phyloP scores from a whole-genome alignment of 2,888 invertebrate genomes.

The Platerodrilus igneus region DNA sequence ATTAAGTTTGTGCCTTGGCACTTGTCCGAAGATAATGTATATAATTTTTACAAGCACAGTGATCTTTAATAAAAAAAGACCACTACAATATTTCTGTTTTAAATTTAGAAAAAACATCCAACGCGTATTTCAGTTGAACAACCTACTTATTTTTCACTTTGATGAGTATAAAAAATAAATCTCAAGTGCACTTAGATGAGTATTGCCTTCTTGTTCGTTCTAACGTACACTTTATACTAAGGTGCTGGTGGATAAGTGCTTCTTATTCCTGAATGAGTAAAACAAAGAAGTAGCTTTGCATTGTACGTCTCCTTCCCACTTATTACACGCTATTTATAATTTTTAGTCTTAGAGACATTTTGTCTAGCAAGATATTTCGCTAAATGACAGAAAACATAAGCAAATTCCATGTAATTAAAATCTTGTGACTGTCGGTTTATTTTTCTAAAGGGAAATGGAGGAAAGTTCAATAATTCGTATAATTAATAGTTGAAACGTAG shows the following conservation, averaged over 20 bases:
- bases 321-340: conserved; percentile 20
- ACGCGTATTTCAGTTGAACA: conserved; percentile 10
- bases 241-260: conserved; percentile 25
- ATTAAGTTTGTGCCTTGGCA: conserved; percentile 6
- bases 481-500: too few species aligned
- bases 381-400: conserved; percentile 23
- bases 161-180: too few species aligned
- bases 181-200: too few species aligned
- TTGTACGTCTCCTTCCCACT: conserved; percentile 15
- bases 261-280: conserved; percentile 21
- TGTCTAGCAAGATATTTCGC: conserved; percentile 25
- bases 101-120: conserved; percentile 11
- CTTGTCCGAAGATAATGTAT: conserved; percentile 11
- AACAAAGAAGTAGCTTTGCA: conserved; percentile 14
- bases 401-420: conserved; percentile 16
- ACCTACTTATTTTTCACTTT: too few species aligned
- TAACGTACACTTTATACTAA: conserved; percentile 23
- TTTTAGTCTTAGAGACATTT: conserved; percentile 21
- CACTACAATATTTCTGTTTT: conserved; percentile 10
- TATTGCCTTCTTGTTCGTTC: conserved; percentile 19
- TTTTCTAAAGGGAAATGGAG: too few species aligned
- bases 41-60: conserved; percentile 9
- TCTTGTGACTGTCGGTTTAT: too few species aligned
- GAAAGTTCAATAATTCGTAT: too few species aligned
- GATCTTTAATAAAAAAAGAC: conserved; percentile 8